Evolutionary conservation across 1,140 invertebrate genomes (phyloP).

Genomic region (Cardiocondyla obscurior): DNA sequence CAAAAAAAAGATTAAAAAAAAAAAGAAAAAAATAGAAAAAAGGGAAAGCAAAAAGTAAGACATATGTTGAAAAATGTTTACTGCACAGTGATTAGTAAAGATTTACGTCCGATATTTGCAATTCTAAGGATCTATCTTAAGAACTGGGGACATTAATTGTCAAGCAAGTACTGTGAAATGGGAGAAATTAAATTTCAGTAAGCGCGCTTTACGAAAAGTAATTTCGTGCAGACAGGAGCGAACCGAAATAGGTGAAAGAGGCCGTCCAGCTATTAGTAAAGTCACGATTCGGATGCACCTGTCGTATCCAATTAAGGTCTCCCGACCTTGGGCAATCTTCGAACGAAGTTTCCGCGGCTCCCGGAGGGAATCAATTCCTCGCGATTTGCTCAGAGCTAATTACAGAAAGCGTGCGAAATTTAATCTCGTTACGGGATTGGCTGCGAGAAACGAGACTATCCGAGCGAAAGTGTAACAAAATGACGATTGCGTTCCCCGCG

Average conservation of each 20-base stretch:
- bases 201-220: not conserved
- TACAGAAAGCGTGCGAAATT: conserved; percentile 26
- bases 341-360: not conserved
- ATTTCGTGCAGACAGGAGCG: not conserved
- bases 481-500: not conserved
- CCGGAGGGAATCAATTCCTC: conserved; percentile 40
- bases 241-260: not conserved
- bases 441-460: conserved; percentile 15
- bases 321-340: conserved; percentile 4
- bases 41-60: no score
- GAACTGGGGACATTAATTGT: not conserved
- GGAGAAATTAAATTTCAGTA: not conserved
- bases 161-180: not conserved
- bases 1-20: not conserved
- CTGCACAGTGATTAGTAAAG: not conserved
- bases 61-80: not conserved
- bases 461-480: conserved; percentile 47
- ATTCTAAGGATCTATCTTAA: not conserved
- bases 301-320: conserved; percentile 22
- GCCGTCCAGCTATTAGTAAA: not conserved
- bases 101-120: not conserved
- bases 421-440: conserved; percentile 35
- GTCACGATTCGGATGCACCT: not conserved
- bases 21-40: no score
- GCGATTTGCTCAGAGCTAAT: conserved; percentile 40